phyloP scores from a whole-genome alignment of 35 echinoderm and acorn worm species.

The Lytechinus pictus region DNA sequence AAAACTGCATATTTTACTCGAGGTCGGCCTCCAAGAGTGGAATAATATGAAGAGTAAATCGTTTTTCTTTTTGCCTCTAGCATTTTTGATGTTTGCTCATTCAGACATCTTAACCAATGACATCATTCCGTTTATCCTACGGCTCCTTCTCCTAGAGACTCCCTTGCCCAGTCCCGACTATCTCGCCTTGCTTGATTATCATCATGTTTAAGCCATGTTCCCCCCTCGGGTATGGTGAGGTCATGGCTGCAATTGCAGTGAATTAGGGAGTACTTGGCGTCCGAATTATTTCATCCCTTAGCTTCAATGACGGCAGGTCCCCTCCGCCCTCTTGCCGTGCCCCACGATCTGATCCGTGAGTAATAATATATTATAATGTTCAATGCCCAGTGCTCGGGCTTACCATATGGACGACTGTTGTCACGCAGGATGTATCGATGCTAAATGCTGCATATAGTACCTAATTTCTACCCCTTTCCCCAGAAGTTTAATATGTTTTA shows the following conservation, averaged over 20 bases:
- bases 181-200: neutral
- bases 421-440: neutral
- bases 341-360: neutral
- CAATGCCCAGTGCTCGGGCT: neutral
- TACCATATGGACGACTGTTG: neutral
- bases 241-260: neutral
- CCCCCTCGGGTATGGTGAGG: neutral
- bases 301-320: neutral
- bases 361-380: neutral
- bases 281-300: neutral
- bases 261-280: neutral
- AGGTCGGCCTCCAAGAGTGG: neutral
- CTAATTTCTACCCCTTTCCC: too few relatives aligned
- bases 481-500: too few relatives aligned
- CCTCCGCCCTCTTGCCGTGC: neutral
- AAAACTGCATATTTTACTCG: neutral
- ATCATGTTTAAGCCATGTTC: constrained; percentile 1
- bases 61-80: neutral
- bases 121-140: neutral
- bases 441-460: neutral
- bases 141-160: too few relatives aligned
- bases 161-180: too few relatives aligned
- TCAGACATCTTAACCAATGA: neutral
- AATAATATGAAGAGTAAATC: neutral
- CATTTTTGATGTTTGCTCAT: neutral